Evolutionary conservation across 2,797 vertebrate genomes (phyloP), one percentile per base, ranked within the genome.

Genomic region (Phoeniculus purpureus): DNA sequence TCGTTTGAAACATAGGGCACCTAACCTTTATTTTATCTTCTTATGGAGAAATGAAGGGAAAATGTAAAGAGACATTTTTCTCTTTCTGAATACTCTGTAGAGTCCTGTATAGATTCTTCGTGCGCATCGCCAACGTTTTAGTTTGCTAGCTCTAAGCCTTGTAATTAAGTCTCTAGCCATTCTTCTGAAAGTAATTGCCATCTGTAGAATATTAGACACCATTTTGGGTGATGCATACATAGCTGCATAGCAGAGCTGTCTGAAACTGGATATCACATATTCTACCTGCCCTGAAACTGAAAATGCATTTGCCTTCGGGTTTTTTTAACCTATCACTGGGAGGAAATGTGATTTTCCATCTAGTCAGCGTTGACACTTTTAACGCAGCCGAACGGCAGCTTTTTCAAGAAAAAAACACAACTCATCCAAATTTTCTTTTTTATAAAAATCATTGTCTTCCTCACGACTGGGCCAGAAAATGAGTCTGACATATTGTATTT

Each of bases 121-220:
- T 95, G 87, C 91, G 92, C 87, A 95, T 95, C 94, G 96, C 26
- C 61, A 93, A 89, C 87, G 96, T 94, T 94, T 96, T 80, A 90
- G 81, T 93, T 94, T 95, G 79, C 91, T 96, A 97, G 95, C 94
- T 96, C 96, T 89, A 91, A 94, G 76, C 59, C 77, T 96, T 97
- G 97, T 97, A 97, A 97, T 97, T 97, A 97, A 96, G 95, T 97
- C 96, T 86, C 95, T 96, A 94, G 96, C 96, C 93, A 90, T 97
- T 97, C 93, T 92, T 95, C 94, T 96, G 93, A 95, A 96, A 97
- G 94, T 94, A 97, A 96, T 96, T 97, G 95, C 94, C 94, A 96
- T 96, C 96, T 92, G 85, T 94, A 83, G 96, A 97, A 96, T 94
- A 97, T 97, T 96, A 97, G 94, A 95, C 94, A 94, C 80, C 91